Base-by-base conservation (phyloP, 1,140 invertebrate genomes). In the Papilio helenus region DNA sequence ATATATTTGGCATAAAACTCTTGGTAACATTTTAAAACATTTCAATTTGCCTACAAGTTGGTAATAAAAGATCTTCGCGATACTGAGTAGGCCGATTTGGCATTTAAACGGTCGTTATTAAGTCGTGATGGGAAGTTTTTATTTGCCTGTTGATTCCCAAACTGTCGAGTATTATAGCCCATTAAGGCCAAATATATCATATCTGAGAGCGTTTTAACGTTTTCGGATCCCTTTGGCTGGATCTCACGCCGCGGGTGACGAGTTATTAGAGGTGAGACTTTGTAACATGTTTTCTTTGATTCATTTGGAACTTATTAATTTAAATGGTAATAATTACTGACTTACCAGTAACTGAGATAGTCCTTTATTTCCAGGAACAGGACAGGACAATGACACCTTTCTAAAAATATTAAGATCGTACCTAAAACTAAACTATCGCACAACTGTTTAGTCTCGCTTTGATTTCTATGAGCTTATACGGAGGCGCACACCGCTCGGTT, bases 121-220 rank as follows among this genome's bases (percentile, higher is more conserved):
- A 79, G 71, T 76, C 74, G 68, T 78, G 74, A 74, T 58, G 78
- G 55, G 83, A 84, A 83, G 74, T 85, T 87, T 87, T 88, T 88
- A 88, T 83, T 68, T 51, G 87, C 87, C 87, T 88, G 87, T 88
- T 88, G 87, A 86, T 85, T 78, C 84, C 77, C 76, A 80, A 82
- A 83, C 79, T 82, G 81, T 72, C 76, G 55, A 68, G 77, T 72
- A 44, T 88, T 84, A 88, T 87, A 46, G 85, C 58, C 87, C 83
- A 86, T 88, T 85, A 87, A 81, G 79, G 72, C 65, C 77, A 51
- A 42, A 80, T 80, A 79, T 78, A 84, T 84, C 76, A 83, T 83
- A 83, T 83, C 65, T 68, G 82, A 78, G 81, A 34, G 68, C 20
- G 76, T 80, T 83, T 83, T 77, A 81, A 81, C 74, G 76, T 81